Evolutionary conservation across 2,113 vertebrate genomes (phyloP).

Genomic region (Hyaena hyaena): DNA sequence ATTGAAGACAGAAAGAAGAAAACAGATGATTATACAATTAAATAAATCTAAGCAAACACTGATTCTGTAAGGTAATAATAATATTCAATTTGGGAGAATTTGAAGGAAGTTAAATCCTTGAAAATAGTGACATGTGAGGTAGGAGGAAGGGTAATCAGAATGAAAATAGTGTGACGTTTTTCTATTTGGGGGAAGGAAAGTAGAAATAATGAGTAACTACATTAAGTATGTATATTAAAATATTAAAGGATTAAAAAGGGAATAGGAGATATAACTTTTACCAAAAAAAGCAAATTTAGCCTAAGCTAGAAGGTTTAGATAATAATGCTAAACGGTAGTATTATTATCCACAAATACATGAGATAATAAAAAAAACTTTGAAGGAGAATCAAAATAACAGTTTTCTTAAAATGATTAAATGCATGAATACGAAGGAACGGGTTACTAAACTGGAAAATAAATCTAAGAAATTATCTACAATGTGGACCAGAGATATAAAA

Average conservation of each 20-base stretch:
- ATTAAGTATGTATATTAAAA: neutral
- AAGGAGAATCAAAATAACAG: neutral
- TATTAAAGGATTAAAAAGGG: neutral
- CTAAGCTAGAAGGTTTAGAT: neutral
- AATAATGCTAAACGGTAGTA: neutral
- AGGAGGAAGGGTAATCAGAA: neutral
- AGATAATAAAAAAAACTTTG: neutral
- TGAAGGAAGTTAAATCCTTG: neutral
- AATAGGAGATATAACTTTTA: neutral
- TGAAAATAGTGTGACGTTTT: neutral
- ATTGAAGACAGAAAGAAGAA: conserved; percentile 30
- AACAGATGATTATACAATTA: neutral
- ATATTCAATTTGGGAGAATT: neutral
- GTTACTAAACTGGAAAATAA: neutral
- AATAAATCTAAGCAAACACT: conserved; percentile 5
- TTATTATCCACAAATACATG: neutral
- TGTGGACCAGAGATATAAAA: neutral
- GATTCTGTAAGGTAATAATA: conserved; percentile 10
- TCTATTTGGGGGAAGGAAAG: neutral
- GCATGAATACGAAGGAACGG: neutral
- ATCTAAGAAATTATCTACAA: neutral
- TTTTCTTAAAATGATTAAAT: conserved; percentile 19
- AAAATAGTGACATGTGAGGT: neutral
- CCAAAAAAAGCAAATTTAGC: neutral
- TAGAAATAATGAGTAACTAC: conserved; percentile 13